phyloP scores from a whole-genome alignment of 1,140 invertebrate genomes.

The Macrocentrus cingulum region DNA sequence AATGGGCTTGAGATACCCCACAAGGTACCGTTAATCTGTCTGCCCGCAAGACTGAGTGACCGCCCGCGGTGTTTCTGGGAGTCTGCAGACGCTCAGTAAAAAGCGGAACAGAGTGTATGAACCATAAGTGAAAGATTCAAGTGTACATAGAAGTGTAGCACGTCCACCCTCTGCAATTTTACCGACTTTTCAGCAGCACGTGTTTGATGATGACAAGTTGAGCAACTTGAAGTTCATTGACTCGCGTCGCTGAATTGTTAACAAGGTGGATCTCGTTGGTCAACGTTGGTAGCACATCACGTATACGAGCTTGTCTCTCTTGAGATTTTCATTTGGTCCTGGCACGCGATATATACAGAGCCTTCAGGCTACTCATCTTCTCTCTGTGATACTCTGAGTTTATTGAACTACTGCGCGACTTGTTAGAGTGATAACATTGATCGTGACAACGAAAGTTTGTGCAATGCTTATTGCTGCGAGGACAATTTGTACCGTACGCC shows the following conservation, averaged over 20 bases:
- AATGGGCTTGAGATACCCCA: slow-evolving; percentile 1
- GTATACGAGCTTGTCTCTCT: background rate
- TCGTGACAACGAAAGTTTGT: no score
- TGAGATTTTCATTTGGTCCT: slow-evolving; percentile 16
- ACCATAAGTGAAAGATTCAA: background rate
- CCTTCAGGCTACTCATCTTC: no score
- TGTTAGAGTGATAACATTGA: no score
- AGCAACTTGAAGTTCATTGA: slow-evolving; percentile 20
- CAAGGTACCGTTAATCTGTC: slow-evolving; percentile 28
- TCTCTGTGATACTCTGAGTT: no score
- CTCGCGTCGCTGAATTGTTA: background rate
- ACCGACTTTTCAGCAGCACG: background rate
- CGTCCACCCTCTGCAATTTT: background rate
- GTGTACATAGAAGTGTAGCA: background rate
- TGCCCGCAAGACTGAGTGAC: slow-evolving; percentile 12
- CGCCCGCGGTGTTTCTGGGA: slow-evolving; percentile 20
- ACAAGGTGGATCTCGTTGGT: slow-evolving; percentile 10
- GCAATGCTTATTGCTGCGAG: slow-evolving; percentile 26
- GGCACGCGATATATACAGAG: slow-evolving; percentile 16
- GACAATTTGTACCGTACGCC: slow-evolving; percentile 29
- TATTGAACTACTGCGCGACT: no score
- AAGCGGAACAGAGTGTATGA: slow-evolving; percentile 9
- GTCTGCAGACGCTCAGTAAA: slow-evolving; percentile 22
- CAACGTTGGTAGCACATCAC: background rate
- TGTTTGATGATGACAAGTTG: background rate